Conservation (phyloP, 2,113 vertebrate species). For the Microcebus griseorufus region DNA sequence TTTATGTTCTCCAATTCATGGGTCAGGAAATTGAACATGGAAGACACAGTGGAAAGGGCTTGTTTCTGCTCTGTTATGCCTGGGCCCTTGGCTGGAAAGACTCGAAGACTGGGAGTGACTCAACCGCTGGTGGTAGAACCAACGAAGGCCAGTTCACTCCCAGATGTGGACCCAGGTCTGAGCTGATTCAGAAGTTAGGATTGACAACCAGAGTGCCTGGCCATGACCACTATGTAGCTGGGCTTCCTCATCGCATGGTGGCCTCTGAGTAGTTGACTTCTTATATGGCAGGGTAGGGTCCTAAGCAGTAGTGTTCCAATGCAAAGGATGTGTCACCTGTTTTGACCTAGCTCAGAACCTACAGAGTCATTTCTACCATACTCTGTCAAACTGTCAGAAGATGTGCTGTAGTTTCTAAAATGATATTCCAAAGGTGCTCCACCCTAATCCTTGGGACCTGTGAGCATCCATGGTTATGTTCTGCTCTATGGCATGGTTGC, state of each 20-base stretch:
- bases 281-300: accelerated
- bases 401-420: not conserved
- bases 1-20: not conserved
- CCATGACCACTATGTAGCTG: not conserved
- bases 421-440: not conserved
- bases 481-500: not conserved
- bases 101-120: not conserved
- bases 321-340: not conserved
- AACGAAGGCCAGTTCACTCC: not conserved
- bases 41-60: not conserved
- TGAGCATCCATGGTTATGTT: not conserved
- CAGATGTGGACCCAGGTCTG: not conserved
- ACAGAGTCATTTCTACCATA: not conserved
- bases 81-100: not conserved
- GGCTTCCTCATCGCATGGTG: not conserved
- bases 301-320: not conserved
- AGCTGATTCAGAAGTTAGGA: not conserved
- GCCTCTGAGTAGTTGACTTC: not conserved
- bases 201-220: not conserved
- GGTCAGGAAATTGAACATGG: not conserved
- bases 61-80: not conserved
- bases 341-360: not conserved
- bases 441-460: not conserved
- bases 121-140: accelerated
- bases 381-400: not conserved